Evolutionary conservation across 2,888 invertebrate species (phyloP), one percentile per base, ranked within the genome.

Genomic region (Hyppa rectilinea): DNA sequence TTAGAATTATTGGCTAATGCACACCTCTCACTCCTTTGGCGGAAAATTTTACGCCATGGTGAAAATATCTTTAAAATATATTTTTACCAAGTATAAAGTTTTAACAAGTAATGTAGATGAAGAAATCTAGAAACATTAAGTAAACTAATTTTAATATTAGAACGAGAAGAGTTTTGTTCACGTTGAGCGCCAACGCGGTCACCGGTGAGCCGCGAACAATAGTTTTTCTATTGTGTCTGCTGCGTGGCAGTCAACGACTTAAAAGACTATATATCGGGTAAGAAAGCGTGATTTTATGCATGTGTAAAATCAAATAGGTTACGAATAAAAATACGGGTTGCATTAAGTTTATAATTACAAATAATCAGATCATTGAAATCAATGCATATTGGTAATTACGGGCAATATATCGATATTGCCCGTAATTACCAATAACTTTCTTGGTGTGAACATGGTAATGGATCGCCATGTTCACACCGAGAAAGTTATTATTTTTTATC

Each of bases 1-100:
- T 79, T 77, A 75, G 84, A 82, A 87, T 88, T 86, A 85, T 69
- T 66, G 72, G 83, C 74, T 81, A 82, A 84, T 80, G 81, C 82
- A 84, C 81, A 83, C 79, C 75, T 85, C 81, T 80, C 79, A 82
- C 61, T 76, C 79, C 40, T 83, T 77, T 79, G 69, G 67, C 68
- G 77, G 72, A 59, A 71, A 72, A 80, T 64, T 20, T 58, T 52
- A 55, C 38, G 26, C 50, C 17, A 52, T 20, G 43, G 26, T 34
- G 53, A 34, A 49, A 6, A 14, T 49, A 23, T 43, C 26, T 47
- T n/a, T 47, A 76, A 64, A 60, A 49, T 43, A 67, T 49, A 68
- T 38, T 20, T 53, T 12, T n/a, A 26, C 29, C n/a, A 43, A 1
- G 6, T 36, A 26, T 36, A 26, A 43, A 1, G 6, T 36, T 71